Conservation (phyloP, 2,113 vertebrate genomes). For the Diphyllodes magnificus region DNA sequence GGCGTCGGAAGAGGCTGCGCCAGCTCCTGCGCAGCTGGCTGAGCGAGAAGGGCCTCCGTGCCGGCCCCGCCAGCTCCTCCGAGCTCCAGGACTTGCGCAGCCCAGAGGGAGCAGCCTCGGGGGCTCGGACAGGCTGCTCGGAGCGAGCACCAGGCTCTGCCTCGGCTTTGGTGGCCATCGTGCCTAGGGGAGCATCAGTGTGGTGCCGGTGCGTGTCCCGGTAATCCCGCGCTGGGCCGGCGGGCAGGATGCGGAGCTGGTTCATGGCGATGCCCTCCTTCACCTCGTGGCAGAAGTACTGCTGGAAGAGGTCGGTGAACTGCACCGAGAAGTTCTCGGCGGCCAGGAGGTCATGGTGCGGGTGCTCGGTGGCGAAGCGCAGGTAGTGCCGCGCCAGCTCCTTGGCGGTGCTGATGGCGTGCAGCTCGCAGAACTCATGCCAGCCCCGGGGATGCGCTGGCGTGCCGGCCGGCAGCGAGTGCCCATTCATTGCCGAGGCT, state of each 20-base stretch:
- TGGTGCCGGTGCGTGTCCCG: slow-evolving; percentile 76
- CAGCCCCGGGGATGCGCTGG: slow-evolving; percentile 81
- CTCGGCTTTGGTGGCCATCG: slow-evolving; percentile 64
- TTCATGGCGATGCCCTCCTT: slow-evolving; percentile 73
- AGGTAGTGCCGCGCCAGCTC: slow-evolving; percentile 91
- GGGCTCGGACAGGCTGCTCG: slow-evolving; percentile 56
- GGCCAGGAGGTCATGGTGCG: slow-evolving; percentile 83
- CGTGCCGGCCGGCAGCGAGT: slow-evolving; percentile 73
- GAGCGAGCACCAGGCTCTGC: slow-evolving; percentile 25
- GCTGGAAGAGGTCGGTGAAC: slow-evolving; percentile 92
- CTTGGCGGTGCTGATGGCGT: slow-evolving; percentile 86
- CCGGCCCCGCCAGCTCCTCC: slow-evolving; percentile 71
- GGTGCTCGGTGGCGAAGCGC: slow-evolving; percentile 83
- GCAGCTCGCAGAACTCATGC: slow-evolving; percentile 96
- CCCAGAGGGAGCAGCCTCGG: neutral
- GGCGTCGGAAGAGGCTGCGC: slow-evolving; percentile 80
- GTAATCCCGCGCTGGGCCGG: slow-evolving; percentile 83
- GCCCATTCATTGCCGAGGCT: slow-evolving; percentile 95
- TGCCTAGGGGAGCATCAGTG: slow-evolving; percentile 46
- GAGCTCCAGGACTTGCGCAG: slow-evolving; percentile 79
- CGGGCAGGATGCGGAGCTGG: slow-evolving; percentile 70
- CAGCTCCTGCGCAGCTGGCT: slow-evolving; percentile 82
- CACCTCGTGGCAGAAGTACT: slow-evolving; percentile 89
- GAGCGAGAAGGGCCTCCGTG: slow-evolving; percentile 77
- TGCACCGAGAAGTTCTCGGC: slow-evolving; percentile 90